phyloP scores from a whole-genome alignment of 1,140 invertebrate genomes.

The Ctenoplectra terminalis region DNA sequence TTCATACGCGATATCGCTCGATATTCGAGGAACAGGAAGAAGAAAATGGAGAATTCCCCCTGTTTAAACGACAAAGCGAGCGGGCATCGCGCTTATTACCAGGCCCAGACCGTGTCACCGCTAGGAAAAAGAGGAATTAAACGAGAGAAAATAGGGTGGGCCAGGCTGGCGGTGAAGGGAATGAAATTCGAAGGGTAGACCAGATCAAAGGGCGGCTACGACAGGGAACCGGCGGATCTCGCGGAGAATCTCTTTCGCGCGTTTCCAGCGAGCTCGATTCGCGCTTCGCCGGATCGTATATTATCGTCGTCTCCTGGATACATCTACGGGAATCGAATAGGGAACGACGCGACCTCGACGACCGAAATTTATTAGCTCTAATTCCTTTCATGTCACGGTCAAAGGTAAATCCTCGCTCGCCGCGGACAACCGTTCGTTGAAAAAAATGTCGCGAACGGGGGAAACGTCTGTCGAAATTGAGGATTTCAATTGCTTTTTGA shows the following conservation, averaged over 20 bases:
- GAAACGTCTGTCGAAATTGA: not conserved
- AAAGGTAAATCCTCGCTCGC: slow-evolving; percentile 56
- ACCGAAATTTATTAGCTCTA: slow-evolving; percentile 65
- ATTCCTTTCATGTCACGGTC: slow-evolving; percentile 63
- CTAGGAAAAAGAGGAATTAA: slow-evolving; percentile 64
- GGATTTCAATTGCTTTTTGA: not conserved
- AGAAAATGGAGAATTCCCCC: not conserved
- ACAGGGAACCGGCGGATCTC: slow-evolving; percentile 9
- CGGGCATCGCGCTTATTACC: slow-evolving; percentile 32
- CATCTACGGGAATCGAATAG: slow-evolving; percentile 43
- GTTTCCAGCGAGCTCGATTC: slow-evolving; percentile 53
- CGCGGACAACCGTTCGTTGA: not conserved
- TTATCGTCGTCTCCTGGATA: slow-evolving; percentile 58
- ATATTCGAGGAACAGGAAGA: no score
- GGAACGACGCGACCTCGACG: not conserved
- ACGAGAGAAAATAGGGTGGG: slow-evolving; percentile 32
- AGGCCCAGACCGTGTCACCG: slow-evolving; percentile 37
- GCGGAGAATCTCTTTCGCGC: slow-evolving; percentile 55
- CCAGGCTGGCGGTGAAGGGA: slow-evolving; percentile 35
- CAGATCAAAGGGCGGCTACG: slow-evolving; percentile 59
- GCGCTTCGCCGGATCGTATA: slow-evolving; percentile 48
- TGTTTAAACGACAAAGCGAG: slow-evolving; percentile 2
- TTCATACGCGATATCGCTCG: not conserved
- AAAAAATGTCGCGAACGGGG: not conserved
- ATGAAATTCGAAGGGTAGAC: slow-evolving; percentile 54